A percentile compares a stretch with the other conserved stretches of the same genome.
phyloP scores from a whole-genome alignment of 2,888 invertebrate species.

The Epinotia bilunana region DNA sequence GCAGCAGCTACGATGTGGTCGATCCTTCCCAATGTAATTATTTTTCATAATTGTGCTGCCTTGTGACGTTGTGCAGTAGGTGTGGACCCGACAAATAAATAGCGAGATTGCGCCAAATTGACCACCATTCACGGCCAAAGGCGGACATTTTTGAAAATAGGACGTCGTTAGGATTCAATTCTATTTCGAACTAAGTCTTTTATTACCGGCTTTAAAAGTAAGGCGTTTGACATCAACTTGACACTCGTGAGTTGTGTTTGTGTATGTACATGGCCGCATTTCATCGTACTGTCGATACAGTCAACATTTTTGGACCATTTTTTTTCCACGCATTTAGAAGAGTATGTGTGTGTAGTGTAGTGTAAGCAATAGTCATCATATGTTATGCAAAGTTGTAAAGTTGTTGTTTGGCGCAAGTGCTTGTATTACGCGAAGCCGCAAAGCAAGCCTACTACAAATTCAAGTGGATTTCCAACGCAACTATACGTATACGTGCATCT shows the following conservation, averaged over 20 bases:
- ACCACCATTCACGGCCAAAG: slow-evolving; percentile 32
- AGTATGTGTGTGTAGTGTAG: no score
- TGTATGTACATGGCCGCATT: neutral
- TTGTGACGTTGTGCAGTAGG: slow-evolving; percentile 8
- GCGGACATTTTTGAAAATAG: slow-evolving; percentile 40
- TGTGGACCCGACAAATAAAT: slow-evolving; percentile 28
- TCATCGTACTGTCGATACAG: neutral
- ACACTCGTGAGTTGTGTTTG: no score
- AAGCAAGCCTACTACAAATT: no score
- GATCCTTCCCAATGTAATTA: neutral
- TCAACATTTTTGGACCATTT: no score
- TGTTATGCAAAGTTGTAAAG: no score
- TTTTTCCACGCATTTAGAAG: no score
- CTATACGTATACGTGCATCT: no score
- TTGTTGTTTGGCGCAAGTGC: no score
- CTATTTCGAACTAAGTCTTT: neutral
- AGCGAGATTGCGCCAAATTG: slow-evolving; percentile 38
- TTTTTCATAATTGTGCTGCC: neutral
- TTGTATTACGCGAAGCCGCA: no score
- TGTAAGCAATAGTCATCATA: no score
- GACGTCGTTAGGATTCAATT: slow-evolving; percentile 35
- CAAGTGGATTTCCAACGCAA: no score
- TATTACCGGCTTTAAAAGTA: slow-evolving; percentile 1
- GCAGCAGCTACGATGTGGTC: neutral
- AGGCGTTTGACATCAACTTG: neutral